Base-by-base conservation (phyloP, 2,797 vertebrate genomes). In the Chelon labrosus region DNA sequence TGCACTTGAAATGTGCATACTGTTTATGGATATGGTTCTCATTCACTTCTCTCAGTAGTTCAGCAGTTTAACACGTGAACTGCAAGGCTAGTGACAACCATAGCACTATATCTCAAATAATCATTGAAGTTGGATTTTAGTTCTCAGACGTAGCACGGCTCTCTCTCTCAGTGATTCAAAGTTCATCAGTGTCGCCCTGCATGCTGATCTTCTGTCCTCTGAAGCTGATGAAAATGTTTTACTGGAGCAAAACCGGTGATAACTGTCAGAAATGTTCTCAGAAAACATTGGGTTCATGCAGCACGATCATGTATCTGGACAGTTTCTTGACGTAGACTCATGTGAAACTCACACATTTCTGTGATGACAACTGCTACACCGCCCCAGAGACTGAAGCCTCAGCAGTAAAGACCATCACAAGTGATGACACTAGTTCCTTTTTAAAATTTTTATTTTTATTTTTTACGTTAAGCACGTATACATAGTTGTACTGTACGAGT, bases 11-110 rank as follows among this genome's bases (percentile, higher is more conserved):
- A 79, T 73, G 39, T 69, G 54, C 60, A 75, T 41, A 70, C 58
- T 73, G 25, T 71, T 41, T 44, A 88, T 80, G 87, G 89, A 89
- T 79, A 58, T 58, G 39, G 90, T 92, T 93, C 92, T 94, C 91
- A 83, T 70, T 81, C 74, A 70, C 27, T 62, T 65, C 16, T 73
- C 38, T 66, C 67, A 46, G 65, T 79, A 65, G 50, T 71, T 82
- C 17, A 60, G 59, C 56, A 52, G 55, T 65, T 65, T 58, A 57
- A 58, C 51, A 75, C 69, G 63, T 79, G 71, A 85, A 65, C 58
- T 77, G 38, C 58, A 71, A 73, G 22, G 25, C 67, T 56, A 73
- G 61, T 67, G 54, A 73, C 57, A 60, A 62, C 82, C 55, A 75
- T 65, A 80, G 63, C 65, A 66, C 49, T 72, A 74, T 37, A 68